These are phyloP conservation scores for Gallinago paraguaiae DNA, from an alignment of 2,113 vertebrate genomes.

Conservation along the genomic window DNA sequence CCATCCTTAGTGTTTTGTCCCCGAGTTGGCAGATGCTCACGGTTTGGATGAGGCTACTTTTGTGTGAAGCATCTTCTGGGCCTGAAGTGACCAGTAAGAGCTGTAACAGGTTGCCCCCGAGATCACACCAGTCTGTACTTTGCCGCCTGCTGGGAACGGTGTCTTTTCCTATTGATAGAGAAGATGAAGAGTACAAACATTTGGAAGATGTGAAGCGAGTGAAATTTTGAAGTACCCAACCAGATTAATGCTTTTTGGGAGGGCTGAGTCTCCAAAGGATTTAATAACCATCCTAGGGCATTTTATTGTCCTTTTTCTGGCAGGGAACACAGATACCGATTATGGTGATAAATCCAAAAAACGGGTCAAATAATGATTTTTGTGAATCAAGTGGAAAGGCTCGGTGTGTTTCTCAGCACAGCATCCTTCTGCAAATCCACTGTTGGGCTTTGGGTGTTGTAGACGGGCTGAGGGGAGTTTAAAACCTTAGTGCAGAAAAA, in stretches of 20 bases:
- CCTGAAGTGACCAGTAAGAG: neutral
- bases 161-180: neutral
- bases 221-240: neutral
- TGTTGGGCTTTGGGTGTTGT: neutral
- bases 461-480: neutral
- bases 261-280: neutral
- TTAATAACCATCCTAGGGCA: neutral
- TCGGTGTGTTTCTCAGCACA: neutral
- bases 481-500: neutral
- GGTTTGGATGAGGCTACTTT: neutral
- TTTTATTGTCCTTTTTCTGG: constrained; percentile 1
- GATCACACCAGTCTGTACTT: neutral
- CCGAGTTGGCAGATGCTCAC: neutral
- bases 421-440: neutral
- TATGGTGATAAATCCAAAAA: neutral
- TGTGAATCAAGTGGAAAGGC: neutral
- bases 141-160: neutral
- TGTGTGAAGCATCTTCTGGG: neutral
- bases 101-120: neutral
- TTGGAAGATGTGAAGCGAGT: neutral
- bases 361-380: neutral
- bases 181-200: neutral
- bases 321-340: neutral
- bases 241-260: neutral
- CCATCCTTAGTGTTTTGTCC: neutral